These are phyloP conservation scores for Paramacrobiotus metropolitanus DNA, from an alignment of 1,140 invertebrate genomes.

Conservation along the genomic window DNA sequence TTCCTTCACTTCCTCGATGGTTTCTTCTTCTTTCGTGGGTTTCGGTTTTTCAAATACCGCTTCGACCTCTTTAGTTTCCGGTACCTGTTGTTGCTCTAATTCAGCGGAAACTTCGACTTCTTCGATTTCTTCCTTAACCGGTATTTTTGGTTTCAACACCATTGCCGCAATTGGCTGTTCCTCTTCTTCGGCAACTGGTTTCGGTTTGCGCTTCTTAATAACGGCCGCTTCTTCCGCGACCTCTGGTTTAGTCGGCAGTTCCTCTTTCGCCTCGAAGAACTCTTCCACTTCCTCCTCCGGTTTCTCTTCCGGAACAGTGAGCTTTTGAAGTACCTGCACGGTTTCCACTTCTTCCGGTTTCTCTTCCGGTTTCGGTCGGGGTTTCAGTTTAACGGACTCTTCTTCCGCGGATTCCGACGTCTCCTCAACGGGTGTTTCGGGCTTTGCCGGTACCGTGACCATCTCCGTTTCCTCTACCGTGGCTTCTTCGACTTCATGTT, in stretches of 20 bases:
- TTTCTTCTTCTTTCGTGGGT: not conserved
- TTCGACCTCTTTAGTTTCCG: not conserved
- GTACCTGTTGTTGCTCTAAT: not conserved
- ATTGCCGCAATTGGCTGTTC: too few relatives aligned
- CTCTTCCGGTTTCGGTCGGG: not conserved
- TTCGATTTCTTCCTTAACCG: not conserved
- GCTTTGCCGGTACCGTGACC: not conserved
- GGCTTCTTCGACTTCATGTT: not conserved
- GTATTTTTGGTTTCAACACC: not conserved
- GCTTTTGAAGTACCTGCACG: too few relatives aligned
- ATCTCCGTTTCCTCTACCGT: not conserved
- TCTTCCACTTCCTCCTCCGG: not conserved
- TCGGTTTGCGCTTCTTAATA: too few relatives aligned
- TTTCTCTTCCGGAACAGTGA: not conserved
- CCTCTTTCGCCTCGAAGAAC: not conserved
- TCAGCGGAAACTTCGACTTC: not conserved
- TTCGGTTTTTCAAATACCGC: not conserved
- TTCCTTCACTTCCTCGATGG: too few relatives aligned
- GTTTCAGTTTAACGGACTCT: not conserved
- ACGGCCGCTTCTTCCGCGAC: not conserved
- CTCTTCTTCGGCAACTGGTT: too few relatives aligned
- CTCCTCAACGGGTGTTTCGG: not conserved
- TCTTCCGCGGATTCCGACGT: not conserved
- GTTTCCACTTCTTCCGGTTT: not conserved
- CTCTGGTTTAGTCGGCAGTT: not conserved